Evolutionary conservation across 2,113 vertebrate genomes (phyloP).

Genomic region (Oncorhynchus tshawytscha): DNA sequence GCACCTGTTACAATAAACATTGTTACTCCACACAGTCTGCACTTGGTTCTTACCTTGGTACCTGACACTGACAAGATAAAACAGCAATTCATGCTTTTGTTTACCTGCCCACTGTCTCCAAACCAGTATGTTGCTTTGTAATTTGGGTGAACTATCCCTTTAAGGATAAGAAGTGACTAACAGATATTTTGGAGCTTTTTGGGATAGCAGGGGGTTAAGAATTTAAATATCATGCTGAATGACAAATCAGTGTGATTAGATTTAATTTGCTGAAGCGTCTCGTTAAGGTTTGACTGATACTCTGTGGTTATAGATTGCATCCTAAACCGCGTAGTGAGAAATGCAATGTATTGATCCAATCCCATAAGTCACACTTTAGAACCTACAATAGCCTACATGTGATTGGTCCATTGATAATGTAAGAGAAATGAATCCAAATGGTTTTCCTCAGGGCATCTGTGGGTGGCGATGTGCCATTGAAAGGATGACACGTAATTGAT

Average conservation of each 20-base stretch:
- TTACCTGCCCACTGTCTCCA: no score
- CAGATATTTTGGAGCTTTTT: no score
- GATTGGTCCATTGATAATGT: background rate
- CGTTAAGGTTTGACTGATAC: background rate
- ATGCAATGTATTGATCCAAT: background rate
- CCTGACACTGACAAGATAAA: no score
- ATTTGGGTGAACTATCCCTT: no score
- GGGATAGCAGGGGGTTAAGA: no score
- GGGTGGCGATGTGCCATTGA: background rate
- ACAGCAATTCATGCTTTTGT: no score
- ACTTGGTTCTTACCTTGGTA: no score
- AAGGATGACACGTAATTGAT: background rate
- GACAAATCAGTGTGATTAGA: background rate
- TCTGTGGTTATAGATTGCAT: background rate
- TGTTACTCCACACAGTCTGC: no score
- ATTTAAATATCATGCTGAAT: no score
- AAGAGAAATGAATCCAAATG: background rate
- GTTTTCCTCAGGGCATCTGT: background rate
- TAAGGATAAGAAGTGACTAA: no score
- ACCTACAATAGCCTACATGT: background rate
- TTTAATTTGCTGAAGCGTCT: background rate
- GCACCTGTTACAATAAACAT: no score
- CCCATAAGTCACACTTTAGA: background rate
- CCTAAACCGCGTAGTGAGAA: background rate
- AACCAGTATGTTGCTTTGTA: no score